Base-by-base conservation (phyloP, 1,140 invertebrate genomes). In the Drosophila pectinifera region DNA sequence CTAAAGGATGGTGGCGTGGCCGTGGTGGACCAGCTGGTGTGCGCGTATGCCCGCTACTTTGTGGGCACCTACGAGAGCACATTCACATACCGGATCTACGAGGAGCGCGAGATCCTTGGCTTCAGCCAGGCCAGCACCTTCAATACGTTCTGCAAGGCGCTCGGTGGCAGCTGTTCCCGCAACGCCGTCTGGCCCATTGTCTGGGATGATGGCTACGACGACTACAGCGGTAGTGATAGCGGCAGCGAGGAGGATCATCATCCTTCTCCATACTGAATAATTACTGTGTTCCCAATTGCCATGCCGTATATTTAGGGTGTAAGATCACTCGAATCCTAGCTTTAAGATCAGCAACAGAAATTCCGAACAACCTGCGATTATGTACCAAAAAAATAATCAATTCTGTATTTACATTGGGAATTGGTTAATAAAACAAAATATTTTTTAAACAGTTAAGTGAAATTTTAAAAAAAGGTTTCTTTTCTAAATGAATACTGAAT, bases 1-100 rank as follows among this genome's bases (percentile, higher is more conserved):
- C 95, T 95, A 58, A 95, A 95, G 92, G 97, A 98, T 93, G 98
- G 98, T 18, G 97, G 96, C 14, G 92, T 97, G 39, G 98, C 98
- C 2, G 98, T 99, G 69, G 95, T 99, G 59, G 98, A 99, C 92
- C 98, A 99, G 93, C 97, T 98, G 80, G 96, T 99, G 74, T 98
- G 97, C 93, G 96, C 98, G 0, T 95, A 97, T 93, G 95, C 97
- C 5, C 94, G 94, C 95, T 95, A 89, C 95, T 96, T 93, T 98
- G 95, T 99, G 73, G 98, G 98, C 28, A 98, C 97, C 1, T 94
- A 96, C 90, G 97, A 98, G 90, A 99, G 98, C 70, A 99, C 98
- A 24, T 99, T 99, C 93, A 96, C 98, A 13, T 98, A 97, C 92
- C 94, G 98, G 54, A 99, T 99, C 73, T 98, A 99, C 94, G 98